Base-by-base conservation (phyloP, 2,888 invertebrate species). In the Dicranocentrus wangi region DNA sequence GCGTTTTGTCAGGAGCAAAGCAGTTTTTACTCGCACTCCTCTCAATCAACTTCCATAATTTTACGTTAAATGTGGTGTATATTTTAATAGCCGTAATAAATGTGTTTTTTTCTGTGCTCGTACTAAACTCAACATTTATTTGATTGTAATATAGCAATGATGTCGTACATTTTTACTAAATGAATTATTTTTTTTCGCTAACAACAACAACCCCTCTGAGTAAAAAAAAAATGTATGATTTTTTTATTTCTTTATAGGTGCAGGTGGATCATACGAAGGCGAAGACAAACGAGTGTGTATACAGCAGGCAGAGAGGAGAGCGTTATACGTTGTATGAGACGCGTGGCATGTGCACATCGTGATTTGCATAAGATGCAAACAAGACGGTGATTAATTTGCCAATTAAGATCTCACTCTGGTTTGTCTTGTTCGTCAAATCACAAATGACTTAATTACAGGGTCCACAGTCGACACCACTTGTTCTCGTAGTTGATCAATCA, bases 401-500 rank as follows among this genome's bases (percentile, higher is more conserved):
- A 63, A 63, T 63, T 60, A 60, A 13, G 7, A 60, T 8, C 15
- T 1, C 53, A 7, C 21, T n/a, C 7, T 53, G 17, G 17, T 47
- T 47, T 3, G 32, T 32, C 32, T 32, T 32, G 32, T 32, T 32
- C 32, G 32, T 32, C 32, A 32, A 32, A 32, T 32, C 32, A 21
- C 63, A 63, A 63, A 63, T 63, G 63, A 63, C 63, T 63, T 63
- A 63, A 63, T 63, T 39, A 63, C 55, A 55, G 21, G 15, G 55
- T 21, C 55, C 55, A 47, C 47, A 39, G 5, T n/a, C 47, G 13
- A 47, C 32, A 47, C n/a, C n/a, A 55, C 55, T 55, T n/a, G 23
- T 10, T 55, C 23, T 55, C 15, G 13, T 21, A 55, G n/a, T 23
- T 19, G 23, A 21, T 21, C 55, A 55, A 55, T 55, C 55, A 55